Conservation (phyloP, 1,140 invertebrate species). For the Bicyclus anynana region DNA sequence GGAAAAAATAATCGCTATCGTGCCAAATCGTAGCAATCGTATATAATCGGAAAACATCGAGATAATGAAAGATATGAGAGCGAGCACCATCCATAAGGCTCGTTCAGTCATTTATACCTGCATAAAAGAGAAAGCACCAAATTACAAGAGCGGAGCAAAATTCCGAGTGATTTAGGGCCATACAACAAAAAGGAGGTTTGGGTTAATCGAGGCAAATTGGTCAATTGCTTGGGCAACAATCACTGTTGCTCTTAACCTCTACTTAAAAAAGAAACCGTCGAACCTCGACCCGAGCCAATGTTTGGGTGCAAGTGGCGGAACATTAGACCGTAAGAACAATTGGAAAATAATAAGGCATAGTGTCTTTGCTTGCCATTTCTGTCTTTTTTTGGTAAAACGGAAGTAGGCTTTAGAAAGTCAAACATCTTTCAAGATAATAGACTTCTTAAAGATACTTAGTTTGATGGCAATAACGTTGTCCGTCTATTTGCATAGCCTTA, state of each 20-base stretch:
- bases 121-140: constrained; percentile 30
- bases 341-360: constrained; percentile 3
- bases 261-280: constrained; percentile 23
- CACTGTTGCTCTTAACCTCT: constrained; percentile 21
- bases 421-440: not conserved
- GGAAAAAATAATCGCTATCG: not conserved
- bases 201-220: constrained; percentile 38
- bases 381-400: not conserved
- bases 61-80: constrained; percentile 1
- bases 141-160: constrained; percentile 25
- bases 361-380: not conserved
- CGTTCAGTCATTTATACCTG: constrained; percentile 9
- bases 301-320: constrained; percentile 13
- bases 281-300: constrained; percentile 8
- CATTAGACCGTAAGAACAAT: constrained; percentile 13
- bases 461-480: not conserved
- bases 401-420: constrained; percentile 1
- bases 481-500: too few species aligned
- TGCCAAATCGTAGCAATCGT: not conserved
- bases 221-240: constrained; percentile 21
- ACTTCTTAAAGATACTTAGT: not conserved
- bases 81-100: constrained; percentile 4
- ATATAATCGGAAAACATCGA: constrained; percentile 2
- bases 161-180: constrained; percentile 31
- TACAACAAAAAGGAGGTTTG: constrained; percentile 23